phyloP scores from a whole-genome alignment of 2,888 invertebrate genomes.

The Hylaea fasciaria region DNA sequence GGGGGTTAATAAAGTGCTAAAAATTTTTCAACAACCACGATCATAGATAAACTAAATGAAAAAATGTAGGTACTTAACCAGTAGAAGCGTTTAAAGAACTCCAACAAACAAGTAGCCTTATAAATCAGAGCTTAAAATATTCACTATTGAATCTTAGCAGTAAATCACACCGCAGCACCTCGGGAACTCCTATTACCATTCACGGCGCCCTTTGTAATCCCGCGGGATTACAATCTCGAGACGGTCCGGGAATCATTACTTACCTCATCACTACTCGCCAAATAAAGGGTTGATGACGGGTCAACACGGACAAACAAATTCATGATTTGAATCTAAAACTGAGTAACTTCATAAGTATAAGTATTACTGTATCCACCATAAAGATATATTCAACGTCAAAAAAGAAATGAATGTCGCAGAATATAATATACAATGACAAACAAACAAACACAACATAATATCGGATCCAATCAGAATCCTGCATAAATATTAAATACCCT shows the following conservation, averaged over 20 bases:
- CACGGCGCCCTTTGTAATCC: conserved; percentile 83
- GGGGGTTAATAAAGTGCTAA: too few relatives aligned
- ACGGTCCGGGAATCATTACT: conserved; percentile 83
- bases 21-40: too few relatives aligned
- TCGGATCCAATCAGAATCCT: too few relatives aligned
- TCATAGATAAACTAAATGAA: background rate
- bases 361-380: too few relatives aligned
- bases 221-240: conserved; percentile 79
- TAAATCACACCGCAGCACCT: conserved; percentile 83
- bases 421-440: too few relatives aligned
- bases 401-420: too few relatives aligned
- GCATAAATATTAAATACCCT: too few relatives aligned
- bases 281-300: conserved; percentile 60
- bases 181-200: conserved; percentile 81
- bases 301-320: conserved; percentile 48
- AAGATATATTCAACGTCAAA: too few relatives aligned
- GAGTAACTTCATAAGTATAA: too few relatives aligned
- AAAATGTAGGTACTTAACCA: conserved; percentile 2
- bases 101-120: conserved; percentile 60
- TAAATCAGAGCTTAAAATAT: conserved; percentile 82
- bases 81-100: conserved; percentile 46
- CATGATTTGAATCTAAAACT: too few relatives aligned
- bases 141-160: conserved; percentile 83
- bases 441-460: too few relatives aligned
- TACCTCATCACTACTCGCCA: conserved; percentile 64